These are phyloP conservation scores for Semicossyphus pulcher DNA, from an alignment of 2,113 vertebrate genomes.

Conservation along the genomic window DNA sequence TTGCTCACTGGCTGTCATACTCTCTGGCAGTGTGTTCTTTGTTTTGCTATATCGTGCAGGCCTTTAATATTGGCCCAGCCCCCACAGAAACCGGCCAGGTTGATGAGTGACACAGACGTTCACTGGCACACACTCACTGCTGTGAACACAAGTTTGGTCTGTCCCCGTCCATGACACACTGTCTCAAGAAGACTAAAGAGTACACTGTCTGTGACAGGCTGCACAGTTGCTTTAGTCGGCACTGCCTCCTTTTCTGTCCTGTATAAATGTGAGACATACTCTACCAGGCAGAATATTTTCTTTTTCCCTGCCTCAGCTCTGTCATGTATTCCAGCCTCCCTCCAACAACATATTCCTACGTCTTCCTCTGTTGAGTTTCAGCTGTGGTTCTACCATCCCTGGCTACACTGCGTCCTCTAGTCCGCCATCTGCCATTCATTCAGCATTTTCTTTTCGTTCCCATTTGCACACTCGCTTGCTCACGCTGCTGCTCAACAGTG, in stretches of 20 bases:
- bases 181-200: conserved; percentile 56
- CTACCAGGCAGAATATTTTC: conserved; percentile 15
- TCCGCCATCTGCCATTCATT: conserved; percentile 48
- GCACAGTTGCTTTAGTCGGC: conserved; percentile 45
- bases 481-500: conserved; percentile 40
- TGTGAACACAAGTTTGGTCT: conserved; percentile 43
- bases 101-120: conserved; percentile 47
- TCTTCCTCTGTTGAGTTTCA: conserved; percentile 24
- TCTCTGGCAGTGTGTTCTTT: conserved; percentile 39
- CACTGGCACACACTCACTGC: conserved; percentile 42
- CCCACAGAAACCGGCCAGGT: conserved; percentile 24
- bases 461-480: conserved; percentile 24
- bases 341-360: conserved; percentile 32
- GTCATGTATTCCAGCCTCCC: conserved; percentile 37
- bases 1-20: conserved; percentile 29
- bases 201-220: conserved; percentile 54
- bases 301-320: conserved; percentile 39
- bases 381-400: conserved; percentile 11
- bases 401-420: conserved; percentile 29
- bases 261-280: conserved; percentile 49
- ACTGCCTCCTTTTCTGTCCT: conserved; percentile 21
- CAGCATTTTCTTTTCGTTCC: conserved; percentile 37
- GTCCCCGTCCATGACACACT: conserved; percentile 44
- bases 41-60: conserved; percentile 36
- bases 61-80: conserved; percentile 39